phyloP scores from a whole-genome alignment of 2,888 invertebrate genomes.

The Odontothrips loti region DNA sequence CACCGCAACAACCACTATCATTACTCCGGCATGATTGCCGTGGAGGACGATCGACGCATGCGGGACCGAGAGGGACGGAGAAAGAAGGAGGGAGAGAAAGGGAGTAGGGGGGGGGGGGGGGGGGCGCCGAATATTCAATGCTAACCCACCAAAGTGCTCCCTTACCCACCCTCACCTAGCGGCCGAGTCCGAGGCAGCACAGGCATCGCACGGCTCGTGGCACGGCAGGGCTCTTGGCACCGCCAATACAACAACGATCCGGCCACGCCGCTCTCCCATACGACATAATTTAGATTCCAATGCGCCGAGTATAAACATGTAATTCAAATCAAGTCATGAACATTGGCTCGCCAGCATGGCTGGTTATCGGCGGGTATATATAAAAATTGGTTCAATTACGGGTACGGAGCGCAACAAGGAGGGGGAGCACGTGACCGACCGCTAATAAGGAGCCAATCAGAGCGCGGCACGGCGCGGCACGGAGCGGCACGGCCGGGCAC shows the following conservation, averaged over 20 bases:
- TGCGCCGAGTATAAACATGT: background rate
- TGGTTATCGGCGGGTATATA: background rate
- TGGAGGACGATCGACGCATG: no score
- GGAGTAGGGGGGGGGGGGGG: background rate
- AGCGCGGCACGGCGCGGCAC: background rate
- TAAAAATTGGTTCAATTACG: conserved; percentile 2
- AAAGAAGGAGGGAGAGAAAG: background rate
- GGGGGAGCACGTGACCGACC: background rate
- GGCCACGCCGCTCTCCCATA: background rate
- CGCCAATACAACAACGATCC: background rate
- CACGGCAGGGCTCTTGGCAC: no score
- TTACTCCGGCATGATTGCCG: no score
- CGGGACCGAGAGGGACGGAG: background rate
- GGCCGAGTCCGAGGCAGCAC: no score
- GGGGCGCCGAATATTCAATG: background rate
- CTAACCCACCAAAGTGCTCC: no score
- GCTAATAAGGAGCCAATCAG: background rate
- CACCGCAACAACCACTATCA: no score
- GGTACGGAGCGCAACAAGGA: background rate
- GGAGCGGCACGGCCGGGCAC: background rate
- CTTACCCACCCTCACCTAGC: no score
- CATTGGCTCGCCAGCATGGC: background rate
- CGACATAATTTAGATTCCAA: background rate
- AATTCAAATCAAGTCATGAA: conserved; percentile 6
- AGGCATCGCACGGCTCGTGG: no score